A percentile compares a stretch with the other conserved stretches of the same genome.
These are phyloP conservation scores for Himantopus leucocephalus DNA, from an alignment of 2,113 vertebrate species.

Conservation along the genomic window DNA sequence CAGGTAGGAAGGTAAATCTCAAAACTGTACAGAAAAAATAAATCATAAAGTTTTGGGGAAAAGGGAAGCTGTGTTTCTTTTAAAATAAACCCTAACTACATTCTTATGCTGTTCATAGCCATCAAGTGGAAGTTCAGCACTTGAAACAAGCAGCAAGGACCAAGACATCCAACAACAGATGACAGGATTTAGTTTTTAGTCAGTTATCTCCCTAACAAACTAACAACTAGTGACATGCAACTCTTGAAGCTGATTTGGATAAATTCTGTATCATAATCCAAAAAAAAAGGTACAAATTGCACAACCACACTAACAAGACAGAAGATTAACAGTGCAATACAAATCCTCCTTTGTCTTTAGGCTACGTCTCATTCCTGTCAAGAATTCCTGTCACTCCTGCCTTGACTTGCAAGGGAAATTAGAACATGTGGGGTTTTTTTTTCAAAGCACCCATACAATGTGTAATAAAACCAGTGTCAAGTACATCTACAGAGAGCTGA, in stretches of 20 bases:
- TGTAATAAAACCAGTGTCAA: not conserved
- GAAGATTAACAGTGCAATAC: not conserved
- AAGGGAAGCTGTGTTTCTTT: not conserved
- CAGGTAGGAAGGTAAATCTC: not conserved
- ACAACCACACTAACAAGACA: not conserved
- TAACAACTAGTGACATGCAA: not conserved
- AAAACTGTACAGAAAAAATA: not conserved
- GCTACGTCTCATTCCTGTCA: not conserved
- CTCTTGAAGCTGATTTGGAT: not conserved
- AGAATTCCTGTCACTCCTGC: not conserved
- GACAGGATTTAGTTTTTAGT: not conserved
- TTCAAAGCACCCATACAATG: not conserved
- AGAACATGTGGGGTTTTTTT: not conserved
- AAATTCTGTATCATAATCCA: not conserved
- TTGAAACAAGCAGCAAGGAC: slow-evolving; percentile 65
- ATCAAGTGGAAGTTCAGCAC: slow-evolving; percentile 47
- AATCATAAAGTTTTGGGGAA: not conserved
- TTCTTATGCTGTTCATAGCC: slow-evolving; percentile 52
- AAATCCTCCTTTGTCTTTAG: not conserved
- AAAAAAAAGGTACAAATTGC: not conserved
- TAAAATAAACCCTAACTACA: not conserved
- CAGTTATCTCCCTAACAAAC: not conserved
- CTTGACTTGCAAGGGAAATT: not conserved
- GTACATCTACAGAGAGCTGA: not conserved
- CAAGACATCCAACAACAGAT: slow-evolving; percentile 28